Evolutionary conservation across 2,888 invertebrate genomes (phyloP), one percentile per base, ranked within the genome.

Genomic region (Seira ritae): DNA sequence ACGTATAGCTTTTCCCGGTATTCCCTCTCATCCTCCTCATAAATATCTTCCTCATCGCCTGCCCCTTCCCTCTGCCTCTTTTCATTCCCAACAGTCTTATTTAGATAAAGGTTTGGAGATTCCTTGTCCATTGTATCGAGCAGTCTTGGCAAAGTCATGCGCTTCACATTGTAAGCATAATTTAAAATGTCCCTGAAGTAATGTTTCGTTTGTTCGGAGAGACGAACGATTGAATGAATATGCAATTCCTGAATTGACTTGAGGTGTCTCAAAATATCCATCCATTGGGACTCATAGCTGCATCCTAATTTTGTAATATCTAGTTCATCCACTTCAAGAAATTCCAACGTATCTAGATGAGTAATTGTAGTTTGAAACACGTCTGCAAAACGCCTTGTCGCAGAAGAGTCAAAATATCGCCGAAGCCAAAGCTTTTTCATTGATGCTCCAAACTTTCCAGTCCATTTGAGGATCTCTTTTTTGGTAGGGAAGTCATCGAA

Each of bases 261-360:
- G 31, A n/a, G 60, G 19, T 60, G 60, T 37, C 19, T n/a, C 10
- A 72, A 15, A 60, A 72, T 60, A 8, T 10, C 23, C 31, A 60
- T 4, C 72, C 60, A 62, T 8, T 31, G 31, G 8, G 3, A 4
- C 3, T 31, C 31, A 31, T 31, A 31, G 31, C 31, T 31, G 3
- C 31, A 8, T 8, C 31, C 31, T 31, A 72, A 20, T 37, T 72
- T 72, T 0, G 60, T 72, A 12, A 72, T 60, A 37, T 72, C 72
- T 2, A 72, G 10, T 12, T 62, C 72, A 12, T 31, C 62, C 6
- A 62, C 19, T 1, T 24, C 6, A 0, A 72, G 8, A 17, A 19
- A 31, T 23, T 72, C 62, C 1, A 60, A 0, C 1, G 1, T 1
- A 0, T 23, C 62, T 15, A 60, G 62, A 10, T n/a, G 24, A 4